Percentiles rank a stretch among this genome's conserved stretches.
Evolutionary conservation across 2,888 invertebrate genomes (phyloP).

Genomic region (Drosophila mettleri): DNA sequence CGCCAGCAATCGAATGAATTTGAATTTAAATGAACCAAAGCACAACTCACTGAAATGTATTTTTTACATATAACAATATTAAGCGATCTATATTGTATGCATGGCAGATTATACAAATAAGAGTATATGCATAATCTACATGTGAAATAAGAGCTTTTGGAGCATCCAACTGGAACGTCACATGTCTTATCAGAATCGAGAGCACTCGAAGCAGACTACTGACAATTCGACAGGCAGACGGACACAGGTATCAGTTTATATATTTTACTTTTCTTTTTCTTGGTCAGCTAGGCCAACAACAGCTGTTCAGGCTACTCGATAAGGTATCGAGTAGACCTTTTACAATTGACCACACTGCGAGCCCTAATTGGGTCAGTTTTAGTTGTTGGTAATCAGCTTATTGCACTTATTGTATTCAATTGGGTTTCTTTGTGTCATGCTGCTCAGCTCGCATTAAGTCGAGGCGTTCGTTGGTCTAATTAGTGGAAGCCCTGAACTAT

Average conservation of each 20-base stretch:
- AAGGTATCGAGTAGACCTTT: conserved; percentile 1
- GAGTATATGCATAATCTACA: conserved; percentile 29
- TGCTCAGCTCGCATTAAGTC: conserved; percentile 14
- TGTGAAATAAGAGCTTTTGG: conserved; percentile 34
- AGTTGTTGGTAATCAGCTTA: conserved; percentile 55
- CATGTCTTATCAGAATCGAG: conserved; percentile 47
- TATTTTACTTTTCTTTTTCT: background rate
- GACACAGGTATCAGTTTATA: conserved; percentile 10
- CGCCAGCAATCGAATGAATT: conserved; percentile 45
- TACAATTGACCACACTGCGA: conserved; percentile 1
- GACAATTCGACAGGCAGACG: conserved; percentile 1
- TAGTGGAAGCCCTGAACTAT: conserved; percentile 62
- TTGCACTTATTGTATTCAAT: conserved; percentile 48
- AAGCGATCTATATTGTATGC: conserved; percentile 9
- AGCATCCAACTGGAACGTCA: conserved; percentile 48
- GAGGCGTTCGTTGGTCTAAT: conserved; percentile 48
- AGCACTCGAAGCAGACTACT: conserved; percentile 12
- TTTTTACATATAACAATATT: conserved; percentile 11
- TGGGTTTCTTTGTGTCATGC: conserved; percentile 47
- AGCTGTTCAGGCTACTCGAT: conserved; percentile 4
- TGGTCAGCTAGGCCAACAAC: background rate
- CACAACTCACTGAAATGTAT: conserved; percentile 37
- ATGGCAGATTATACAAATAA: conserved; percentile 9
- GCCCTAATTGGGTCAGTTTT: conserved; percentile 29
- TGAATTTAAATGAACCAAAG: conserved; percentile 16